A percentile compares a stretch with the other conserved stretches of the same genome.
phyloP scores from a whole-genome alignment of 2,888 invertebrate species.

The Aspidiotus destructor region DNA sequence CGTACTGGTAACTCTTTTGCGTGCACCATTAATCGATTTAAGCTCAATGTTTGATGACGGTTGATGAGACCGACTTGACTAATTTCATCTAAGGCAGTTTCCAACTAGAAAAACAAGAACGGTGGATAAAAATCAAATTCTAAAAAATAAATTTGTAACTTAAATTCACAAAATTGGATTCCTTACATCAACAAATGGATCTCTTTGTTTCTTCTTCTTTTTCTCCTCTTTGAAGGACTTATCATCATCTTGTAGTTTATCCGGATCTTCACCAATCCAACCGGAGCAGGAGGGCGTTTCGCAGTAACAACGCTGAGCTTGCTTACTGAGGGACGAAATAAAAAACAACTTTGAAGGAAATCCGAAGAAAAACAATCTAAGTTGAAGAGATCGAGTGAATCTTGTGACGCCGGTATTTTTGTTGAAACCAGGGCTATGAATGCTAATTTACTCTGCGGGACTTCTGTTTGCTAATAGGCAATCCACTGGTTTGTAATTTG shows the following conservation, averaged over 20 bases:
- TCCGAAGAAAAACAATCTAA: too few species aligned
- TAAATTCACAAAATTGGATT: not conserved
- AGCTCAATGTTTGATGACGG: constrained; percentile 54
- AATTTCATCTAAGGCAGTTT: constrained; percentile 27
- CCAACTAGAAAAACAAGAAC: constrained; percentile 22
- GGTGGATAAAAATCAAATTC: not conserved
- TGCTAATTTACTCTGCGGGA: too few species aligned
- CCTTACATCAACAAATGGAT: constrained; percentile 26
- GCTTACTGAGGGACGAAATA: constrained; percentile 54
- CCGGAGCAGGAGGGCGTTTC: constrained; percentile 82
- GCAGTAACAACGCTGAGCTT: constrained; percentile 93
- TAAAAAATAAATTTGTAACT: not conserved
- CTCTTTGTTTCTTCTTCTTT: constrained; percentile 22
- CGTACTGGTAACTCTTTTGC: constrained; percentile 73
- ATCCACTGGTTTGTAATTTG: too few species aligned
- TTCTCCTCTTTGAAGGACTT: constrained; percentile 35
- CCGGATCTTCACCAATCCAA: constrained; percentile 86
- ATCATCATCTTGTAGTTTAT: constrained; percentile 43
- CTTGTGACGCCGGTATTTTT: too few species aligned
- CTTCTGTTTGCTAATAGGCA: too few species aligned
- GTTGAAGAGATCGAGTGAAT: too few species aligned
- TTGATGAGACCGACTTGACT: constrained; percentile 25
- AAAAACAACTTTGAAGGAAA: not conserved
- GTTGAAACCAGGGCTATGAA: too few species aligned
- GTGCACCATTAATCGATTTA: constrained; percentile 85